Evolutionary conservation across 2,888 invertebrate species (phyloP), one percentile per base, ranked within the genome.

Genomic region (Phymatocera aterrima): DNA sequence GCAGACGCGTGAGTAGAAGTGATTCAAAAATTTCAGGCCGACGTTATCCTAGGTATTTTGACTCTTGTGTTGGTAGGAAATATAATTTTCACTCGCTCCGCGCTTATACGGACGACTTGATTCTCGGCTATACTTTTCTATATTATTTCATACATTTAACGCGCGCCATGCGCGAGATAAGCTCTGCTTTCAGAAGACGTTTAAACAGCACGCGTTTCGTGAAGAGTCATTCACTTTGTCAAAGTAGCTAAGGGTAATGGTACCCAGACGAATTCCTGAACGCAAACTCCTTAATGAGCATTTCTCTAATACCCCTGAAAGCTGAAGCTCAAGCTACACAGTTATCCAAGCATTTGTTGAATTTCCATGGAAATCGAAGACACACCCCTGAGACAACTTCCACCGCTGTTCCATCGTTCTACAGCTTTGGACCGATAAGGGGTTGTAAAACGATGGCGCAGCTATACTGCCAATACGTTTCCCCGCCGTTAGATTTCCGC

Each of bases 391-490:
- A 75, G 79, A 77, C 74, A 83, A 85, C 83, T 84, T 83, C 82
- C 80, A 75, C 12, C 54, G 57, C 57, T n/a, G n/a, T n/a, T n/a
- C n/a, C 75, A 75, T 75, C 37, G n/a, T 28, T 43, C 37, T 34
- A 57, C 5, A 15, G 21, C 57, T 40, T 87, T 86, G 88, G 86
- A 83, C 85, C 86, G 89, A 89, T 89, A 89, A 89, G 90, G 85
- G 88, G 87, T 87, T 89, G 88, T 89, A 89, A 89, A 89, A 88
- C 86, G 88, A 86, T 85, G 85, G 84, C 83, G 84, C 78, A 88
- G 87, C 88, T 87, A 88, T 88, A n/a, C 87, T 87, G 88, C 88
- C 88, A 89, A 89, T 90, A 89, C 86, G 87, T 84, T 87, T 75
- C 57, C 28, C 57, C 57, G n/a, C 75, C 24, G 75, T 75, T 75